Evolutionary conservation across 2,113 vertebrate genomes (phyloP), one percentile per base, ranked within the genome.

Genomic region (Bubalus kerabau): DNA sequence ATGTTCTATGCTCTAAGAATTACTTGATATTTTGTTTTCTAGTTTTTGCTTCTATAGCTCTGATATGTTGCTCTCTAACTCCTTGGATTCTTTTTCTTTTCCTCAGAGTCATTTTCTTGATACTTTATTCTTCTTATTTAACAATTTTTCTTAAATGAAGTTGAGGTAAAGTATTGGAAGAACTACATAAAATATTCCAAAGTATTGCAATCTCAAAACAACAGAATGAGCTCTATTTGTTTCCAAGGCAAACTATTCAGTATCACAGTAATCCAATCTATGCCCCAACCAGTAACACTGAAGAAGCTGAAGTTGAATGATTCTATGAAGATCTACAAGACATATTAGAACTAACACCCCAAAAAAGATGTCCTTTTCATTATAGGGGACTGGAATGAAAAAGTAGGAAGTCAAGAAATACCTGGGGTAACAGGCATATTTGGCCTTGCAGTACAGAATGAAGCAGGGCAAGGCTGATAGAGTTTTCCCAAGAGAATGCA

Each of bases 81-180:
- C 7, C 3, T 54, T 86, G 5, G 2, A 50, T n/a, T 83, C 17
- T 85, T 85, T 30, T 88, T 19, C 50, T 19, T 60, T 71, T 67
- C 32, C 11, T 46, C 28, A 14, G 74, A 92, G 32, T 46, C 83
- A 19, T 96, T 50, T 60, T 83, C 43, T 92, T 96, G 56, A 81
- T n/a, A 5, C 3, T 86, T 85, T 48, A 52, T 23, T 88, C 10
- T 32, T 30, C 89, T 74, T 67, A 36, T 83, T 90, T 90, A 96
- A 87, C 19, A 6, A 59, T 11, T 24, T 48, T 81, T 86, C 26
- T 67, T 62, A 87, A 93, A 54, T 60, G 30, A 9, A 4, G 13
- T 82, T 95, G 67, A 95, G 30, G 15, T 76, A 21, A 91, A 96
- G n/a, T 24, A 78, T 56, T 95, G 6, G 64, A 71, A 71, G 17